Evolutionary conservation across 1,140 invertebrate genomes (phyloP), one percentile per base, ranked within the genome.

Genomic region (Gryllus bimaculatus): DNA sequence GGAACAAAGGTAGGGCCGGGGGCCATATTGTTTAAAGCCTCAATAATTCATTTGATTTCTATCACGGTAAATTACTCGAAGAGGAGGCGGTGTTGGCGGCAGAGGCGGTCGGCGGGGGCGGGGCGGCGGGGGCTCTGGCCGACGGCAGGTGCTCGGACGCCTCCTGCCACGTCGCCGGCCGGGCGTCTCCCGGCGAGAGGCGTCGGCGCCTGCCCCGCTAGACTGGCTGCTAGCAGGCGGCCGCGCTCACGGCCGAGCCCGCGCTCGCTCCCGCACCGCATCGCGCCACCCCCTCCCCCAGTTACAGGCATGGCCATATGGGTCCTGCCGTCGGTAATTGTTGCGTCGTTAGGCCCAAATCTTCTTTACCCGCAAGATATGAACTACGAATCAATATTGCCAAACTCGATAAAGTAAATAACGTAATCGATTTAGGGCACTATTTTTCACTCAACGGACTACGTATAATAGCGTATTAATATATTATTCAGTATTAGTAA

Each of bases 1-100:
- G 54, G 54, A 66, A 66, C 54, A 66, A 66, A 66, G 54, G 54
- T 66, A 66, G 54, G 54, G 54, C 54, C 54, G 54, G 54, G 18
- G 54, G 54, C 54, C 54, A 66, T 66, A 66, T 66, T 66, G 54
- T 66, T 66, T 66, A 66, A n/a, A 66, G 54, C 54, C 7, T 7
- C 2, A 66, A 66, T 66, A 66, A 66, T 66, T 66, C 54, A 66
- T 66, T 66, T 66, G 54, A 66, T 66, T 66, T 66, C 54, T 10
- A 66, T 66, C 54, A 66, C 54, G 54, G 54, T 66, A 66, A 66
- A 66, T 66, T 66, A 66, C 54, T 66, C 54, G 54, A 66, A n/a
- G 26, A 39, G 26, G 26, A 39, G 26, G 26, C 26, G 26, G 26
- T 5, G 26, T 39, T 5, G 26, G 26, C 26, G 26, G 26, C 26